phyloP scores from a whole-genome alignment of 2,888 invertebrate species.

The Poecilobothrus nobilitatus region DNA sequence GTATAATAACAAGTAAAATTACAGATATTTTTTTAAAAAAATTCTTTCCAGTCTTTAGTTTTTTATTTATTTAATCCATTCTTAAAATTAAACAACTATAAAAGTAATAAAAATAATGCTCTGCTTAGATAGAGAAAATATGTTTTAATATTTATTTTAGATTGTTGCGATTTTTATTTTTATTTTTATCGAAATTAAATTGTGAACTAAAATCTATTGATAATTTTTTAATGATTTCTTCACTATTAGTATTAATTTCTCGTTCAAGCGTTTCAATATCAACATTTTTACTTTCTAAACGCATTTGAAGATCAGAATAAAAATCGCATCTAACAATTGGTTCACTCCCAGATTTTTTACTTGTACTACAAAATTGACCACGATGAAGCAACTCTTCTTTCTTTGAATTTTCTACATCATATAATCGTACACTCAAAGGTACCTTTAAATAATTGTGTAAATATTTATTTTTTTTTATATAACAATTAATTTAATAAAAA shows the following conservation, averaged over 20 bases:
- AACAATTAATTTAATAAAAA: background rate
- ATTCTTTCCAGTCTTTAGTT: background rate
- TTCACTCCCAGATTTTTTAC: conserved; percentile 35
- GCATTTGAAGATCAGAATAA: conserved; percentile 42
- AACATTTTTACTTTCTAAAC: conserved; percentile 38
- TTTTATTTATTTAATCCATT: background rate
- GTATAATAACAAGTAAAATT: no score
- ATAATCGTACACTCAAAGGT: conserved; percentile 36
- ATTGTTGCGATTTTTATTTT: background rate
- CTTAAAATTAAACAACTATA: background rate
- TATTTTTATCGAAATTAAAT: conserved; percentile 31
- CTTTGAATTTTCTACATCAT: conserved; percentile 30
- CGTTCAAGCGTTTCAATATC: conserved; percentile 39
- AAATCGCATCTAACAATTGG: conserved; percentile 43
- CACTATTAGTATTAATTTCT: conserved; percentile 36
- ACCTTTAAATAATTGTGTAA: conserved; percentile 25
- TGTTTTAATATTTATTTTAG: background rate
- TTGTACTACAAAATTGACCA: conserved; percentile 41
- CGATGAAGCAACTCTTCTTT: conserved; percentile 35
- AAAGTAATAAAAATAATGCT: background rate
- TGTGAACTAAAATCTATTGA: conserved; percentile 36
- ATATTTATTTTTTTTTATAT: background rate
- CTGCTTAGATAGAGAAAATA: background rate
- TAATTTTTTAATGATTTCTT: conserved; percentile 35
- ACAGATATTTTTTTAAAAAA: background rate